phyloP scores from a whole-genome alignment of 2,888 invertebrate species.

The Anodontia alba region DNA sequence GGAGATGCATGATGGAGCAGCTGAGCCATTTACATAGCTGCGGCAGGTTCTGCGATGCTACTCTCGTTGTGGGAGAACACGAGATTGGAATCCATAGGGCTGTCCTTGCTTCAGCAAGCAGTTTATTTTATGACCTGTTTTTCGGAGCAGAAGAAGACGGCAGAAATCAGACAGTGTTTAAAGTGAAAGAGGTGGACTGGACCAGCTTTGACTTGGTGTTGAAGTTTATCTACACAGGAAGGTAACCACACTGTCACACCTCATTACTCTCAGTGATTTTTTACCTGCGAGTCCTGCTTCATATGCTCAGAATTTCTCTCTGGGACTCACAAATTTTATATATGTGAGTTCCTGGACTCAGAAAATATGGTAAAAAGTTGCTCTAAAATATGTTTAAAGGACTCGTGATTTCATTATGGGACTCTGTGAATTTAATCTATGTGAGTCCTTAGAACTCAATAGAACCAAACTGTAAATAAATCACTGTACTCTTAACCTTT shows the following conservation, averaged over 20 bases:
- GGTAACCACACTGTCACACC: conserved; percentile 85
- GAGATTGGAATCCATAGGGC: conserved; percentile 92
- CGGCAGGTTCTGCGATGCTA: conserved; percentile 94
- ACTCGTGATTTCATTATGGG: too few relatives aligned
- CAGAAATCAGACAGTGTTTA: conserved; percentile 85
- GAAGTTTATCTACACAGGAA: conserved; percentile 93
- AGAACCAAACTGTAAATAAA: too few relatives aligned
- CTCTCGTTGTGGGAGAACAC: conserved; percentile 90
- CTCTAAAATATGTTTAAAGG: too few relatives aligned
- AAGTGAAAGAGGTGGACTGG: conserved; percentile 89
- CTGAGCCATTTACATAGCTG: conserved; percentile 93
- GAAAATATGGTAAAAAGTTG: too few relatives aligned
- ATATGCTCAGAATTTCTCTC: too few relatives aligned
- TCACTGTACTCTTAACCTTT: too few relatives aligned
- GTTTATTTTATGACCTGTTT: conserved; percentile 91
- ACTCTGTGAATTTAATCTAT: too few relatives aligned
- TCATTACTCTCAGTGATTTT: too few relatives aligned
- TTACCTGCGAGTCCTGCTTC: too few relatives aligned
- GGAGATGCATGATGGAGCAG: conserved; percentile 14
- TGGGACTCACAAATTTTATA: too few relatives aligned
- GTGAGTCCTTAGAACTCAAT: too few relatives aligned
- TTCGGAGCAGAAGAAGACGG: conserved; percentile 85
- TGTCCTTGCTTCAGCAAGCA: conserved; percentile 92
- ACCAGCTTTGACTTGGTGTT: conserved; percentile 91
- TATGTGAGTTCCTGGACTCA: too few relatives aligned